Base-by-base conservation (phyloP, 2,113 vertebrate species). In the Mastomys coucha region DNA sequence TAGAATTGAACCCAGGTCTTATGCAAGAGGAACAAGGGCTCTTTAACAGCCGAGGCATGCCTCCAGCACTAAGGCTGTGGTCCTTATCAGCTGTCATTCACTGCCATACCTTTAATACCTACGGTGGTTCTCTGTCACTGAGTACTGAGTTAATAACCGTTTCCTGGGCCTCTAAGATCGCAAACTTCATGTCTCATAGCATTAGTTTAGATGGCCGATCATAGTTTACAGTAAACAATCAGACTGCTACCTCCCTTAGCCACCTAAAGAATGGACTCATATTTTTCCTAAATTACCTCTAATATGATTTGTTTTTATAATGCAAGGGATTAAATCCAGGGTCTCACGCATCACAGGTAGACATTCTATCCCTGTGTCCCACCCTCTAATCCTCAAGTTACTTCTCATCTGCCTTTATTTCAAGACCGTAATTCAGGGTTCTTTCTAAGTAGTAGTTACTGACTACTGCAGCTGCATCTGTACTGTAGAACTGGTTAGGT, bases 391-490 rank as follows among this genome's bases (percentile, higher is more conserved):
- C 60, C 60, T 67, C 60, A 86, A 67, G 60, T 85, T 86, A 91
- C 67, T 91, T 67, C 73, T 89, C 42, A 92, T n/a, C 63, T 67
- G 67, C 39, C 70, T 96, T 76, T 36, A 90, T 51, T 84, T 5
- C 45, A 16, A 88, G 19, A 36, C 58, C 28, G 3, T 69, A 80
- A 51, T 76, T 67, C 86, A 95, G 42, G 63, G 75, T 82, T 60
- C n/a, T 75, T 89, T 85, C 56, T 14, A 78, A 63, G 60, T 3
- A 56, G 51, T 19, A 94, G 53, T 56, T 42, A 56, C 2, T 51
- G 56, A 93, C 67, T 33, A 33, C 51, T 51, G 12, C 56, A 85
- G 76, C 31, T 33, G 12, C 39, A 88, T 49, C 22, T 60, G 6
- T 72, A 86, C 67, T 58, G 49, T 1, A 77, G 33, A 88, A 95